phyloP scores from a whole-genome alignment of 2,113 vertebrate species.

The Pyxicephalus adspersus region DNA sequence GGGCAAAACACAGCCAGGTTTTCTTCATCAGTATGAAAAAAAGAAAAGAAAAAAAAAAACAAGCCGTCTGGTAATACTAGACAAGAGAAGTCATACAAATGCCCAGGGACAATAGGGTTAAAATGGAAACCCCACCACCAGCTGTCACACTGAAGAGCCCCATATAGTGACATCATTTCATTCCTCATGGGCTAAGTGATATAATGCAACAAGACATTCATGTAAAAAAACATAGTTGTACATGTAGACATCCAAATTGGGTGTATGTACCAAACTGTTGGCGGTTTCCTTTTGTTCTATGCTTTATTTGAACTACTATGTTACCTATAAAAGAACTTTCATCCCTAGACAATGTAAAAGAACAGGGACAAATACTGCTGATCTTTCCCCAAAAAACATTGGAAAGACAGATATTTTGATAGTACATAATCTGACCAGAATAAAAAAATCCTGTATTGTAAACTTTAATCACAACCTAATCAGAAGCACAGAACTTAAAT shows the following conservation, averaged over 20 bases:
- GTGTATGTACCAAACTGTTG: neutral
- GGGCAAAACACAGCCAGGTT: neutral
- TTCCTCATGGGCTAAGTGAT: constrained; percentile 16
- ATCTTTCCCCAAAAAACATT: no score
- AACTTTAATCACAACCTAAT: no score
- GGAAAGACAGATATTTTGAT: no score
- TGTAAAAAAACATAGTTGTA: neutral
- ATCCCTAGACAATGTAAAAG: no score
- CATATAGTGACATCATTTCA: constrained; percentile 47
- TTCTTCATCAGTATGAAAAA: neutral
- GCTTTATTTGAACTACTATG: neutral
- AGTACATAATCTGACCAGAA: no score
- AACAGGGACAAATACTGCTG: no score
- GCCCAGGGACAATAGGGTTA: neutral
- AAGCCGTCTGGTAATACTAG: no score
- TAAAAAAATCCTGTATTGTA: no score
- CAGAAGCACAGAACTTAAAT: no score
- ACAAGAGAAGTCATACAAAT: neutral
- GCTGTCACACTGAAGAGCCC: constrained; percentile 28
- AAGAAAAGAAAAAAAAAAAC: no score
- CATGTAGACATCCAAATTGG: neutral
- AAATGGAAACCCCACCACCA: neutral
- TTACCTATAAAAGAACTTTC: no score
- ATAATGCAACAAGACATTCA: neutral
- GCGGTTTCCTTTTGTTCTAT: neutral